Evolutionary conservation across 2,113 vertebrate species (phyloP).

Genomic region (Hoplias malabaricus): DNA sequence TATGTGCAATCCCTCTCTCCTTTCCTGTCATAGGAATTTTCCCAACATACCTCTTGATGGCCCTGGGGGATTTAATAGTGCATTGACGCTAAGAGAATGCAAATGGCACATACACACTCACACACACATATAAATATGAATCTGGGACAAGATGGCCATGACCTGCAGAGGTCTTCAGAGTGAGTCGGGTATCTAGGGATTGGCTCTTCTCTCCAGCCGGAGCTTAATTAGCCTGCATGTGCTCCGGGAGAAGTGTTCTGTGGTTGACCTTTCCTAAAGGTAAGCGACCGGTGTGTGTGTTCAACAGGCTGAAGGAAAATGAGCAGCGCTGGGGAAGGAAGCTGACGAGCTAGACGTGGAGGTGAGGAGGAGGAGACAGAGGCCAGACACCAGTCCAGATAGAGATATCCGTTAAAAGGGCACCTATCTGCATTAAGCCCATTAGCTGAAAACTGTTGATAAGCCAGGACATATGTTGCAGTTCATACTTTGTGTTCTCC

Average conservation of each 20-base stretch:
- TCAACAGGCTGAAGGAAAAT: conserved; percentile 65
- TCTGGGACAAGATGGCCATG: conserved; percentile 58
- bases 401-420: conserved; percentile 12
- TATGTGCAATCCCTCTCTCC: conserved; percentile 33
- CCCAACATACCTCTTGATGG: conserved; percentile 3
- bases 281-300: conserved; percentile 62
- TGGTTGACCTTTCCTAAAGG: conserved; percentile 73
- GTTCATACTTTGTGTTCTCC: too few species aligned
- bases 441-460: conserved; percentile 6
- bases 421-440: conserved; percentile 24
- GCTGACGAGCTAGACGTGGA: conserved; percentile 30
- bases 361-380: conserved; percentile 7
- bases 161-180: conserved; percentile 53
- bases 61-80: conserved; percentile 43
- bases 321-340: conserved; percentile 47
- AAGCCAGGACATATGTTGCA: neutral
- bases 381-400: conserved; percentile 23
- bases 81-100: conserved; percentile 51
- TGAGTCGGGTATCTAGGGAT: conserved; percentile 56
- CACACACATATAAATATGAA: neutral
- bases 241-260: conserved; percentile 65
- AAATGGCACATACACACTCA: conserved; percentile 48
- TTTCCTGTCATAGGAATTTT: conserved; percentile 46
- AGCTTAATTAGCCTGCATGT: conserved; percentile 67
- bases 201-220: conserved; percentile 52